Conservation (phyloP, 2,888 invertebrate genomes). For the Lutraria lutraria region DNA sequence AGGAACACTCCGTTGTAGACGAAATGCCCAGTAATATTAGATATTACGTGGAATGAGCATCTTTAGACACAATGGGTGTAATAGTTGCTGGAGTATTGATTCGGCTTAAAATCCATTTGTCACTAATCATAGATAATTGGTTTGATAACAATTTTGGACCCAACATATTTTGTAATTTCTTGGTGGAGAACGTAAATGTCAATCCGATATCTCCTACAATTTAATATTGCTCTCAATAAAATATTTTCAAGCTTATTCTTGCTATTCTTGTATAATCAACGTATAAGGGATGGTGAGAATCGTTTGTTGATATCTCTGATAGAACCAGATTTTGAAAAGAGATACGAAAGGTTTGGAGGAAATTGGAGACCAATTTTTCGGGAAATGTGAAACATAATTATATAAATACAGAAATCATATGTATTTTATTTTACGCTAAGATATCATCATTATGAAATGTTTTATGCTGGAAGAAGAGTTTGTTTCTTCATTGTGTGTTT, state of each 20-base stretch:
- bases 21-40: background rate
- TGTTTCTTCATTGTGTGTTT: background rate
- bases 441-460: background rate
- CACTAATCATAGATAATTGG: constrained; percentile 3
- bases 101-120: background rate
- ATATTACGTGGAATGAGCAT: background rate
- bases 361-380: background rate
- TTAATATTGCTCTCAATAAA: background rate
- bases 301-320: background rate
- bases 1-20: background rate
- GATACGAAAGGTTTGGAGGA: background rate
- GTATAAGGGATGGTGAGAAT: background rate
- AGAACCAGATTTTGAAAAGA: background rate
- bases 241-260: background rate
- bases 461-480: background rate
- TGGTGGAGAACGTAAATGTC: background rate
- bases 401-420: background rate
- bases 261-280: background rate
- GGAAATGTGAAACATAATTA: background rate
- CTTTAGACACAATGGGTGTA: background rate
- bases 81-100: background rate
- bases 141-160: background rate
- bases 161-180: background rate
- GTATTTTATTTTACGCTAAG: background rate
- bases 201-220: background rate